phyloP scores from a whole-genome alignment of 2,113 vertebrate species.

The Carassius gibelio region DNA sequence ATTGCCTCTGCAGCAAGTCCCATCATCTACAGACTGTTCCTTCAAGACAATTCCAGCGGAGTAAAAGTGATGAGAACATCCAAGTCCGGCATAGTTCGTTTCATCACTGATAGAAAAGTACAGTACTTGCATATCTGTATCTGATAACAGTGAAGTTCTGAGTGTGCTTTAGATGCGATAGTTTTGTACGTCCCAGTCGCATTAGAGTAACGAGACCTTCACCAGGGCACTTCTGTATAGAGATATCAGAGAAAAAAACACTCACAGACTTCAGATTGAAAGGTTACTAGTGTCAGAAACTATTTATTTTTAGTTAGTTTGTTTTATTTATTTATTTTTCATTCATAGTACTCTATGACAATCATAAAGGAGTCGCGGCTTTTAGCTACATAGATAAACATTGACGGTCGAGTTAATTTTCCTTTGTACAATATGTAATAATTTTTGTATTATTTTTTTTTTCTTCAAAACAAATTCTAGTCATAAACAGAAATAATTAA shows the following conservation, averaged over 20 bases:
- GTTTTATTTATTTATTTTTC: conserved; percentile 63
- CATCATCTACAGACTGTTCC: conserved; percentile 84
- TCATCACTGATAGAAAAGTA: conserved; percentile 82
- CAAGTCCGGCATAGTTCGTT: conserved; percentile 90
- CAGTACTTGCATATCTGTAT: conserved; percentile 87
- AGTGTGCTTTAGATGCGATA: conserved; percentile 99
- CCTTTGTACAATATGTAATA: conserved; percentile 99
- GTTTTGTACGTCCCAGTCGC: conserved; percentile 98
- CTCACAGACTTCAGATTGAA: conserved; percentile 88
- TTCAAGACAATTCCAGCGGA: conserved; percentile 48
- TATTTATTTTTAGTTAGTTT: conserved; percentile 85
- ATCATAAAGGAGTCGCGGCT: conserved; percentile 98
- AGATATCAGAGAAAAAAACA: conserved; percentile 83
- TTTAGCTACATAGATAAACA: conserved; percentile 87
- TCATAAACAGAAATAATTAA: conserved; percentile 99
- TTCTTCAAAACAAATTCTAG: conserved; percentile 98
- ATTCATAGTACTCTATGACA: conserved; percentile 98
- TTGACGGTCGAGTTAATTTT: conserved; percentile 87
- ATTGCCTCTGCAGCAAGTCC: conserved; percentile 63
- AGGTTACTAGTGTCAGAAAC: conserved; percentile 82
- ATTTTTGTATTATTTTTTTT: conserved; percentile 91
- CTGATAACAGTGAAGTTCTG: conserved; percentile 94
- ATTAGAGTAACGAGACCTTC: conserved; percentile 97
- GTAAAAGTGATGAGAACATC: conserved; percentile 70
- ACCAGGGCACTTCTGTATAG: conserved; percentile 98